phyloP scores from a whole-genome alignment of 2,113 vertebrate species.

The Muntiacus reevesi region DNA sequence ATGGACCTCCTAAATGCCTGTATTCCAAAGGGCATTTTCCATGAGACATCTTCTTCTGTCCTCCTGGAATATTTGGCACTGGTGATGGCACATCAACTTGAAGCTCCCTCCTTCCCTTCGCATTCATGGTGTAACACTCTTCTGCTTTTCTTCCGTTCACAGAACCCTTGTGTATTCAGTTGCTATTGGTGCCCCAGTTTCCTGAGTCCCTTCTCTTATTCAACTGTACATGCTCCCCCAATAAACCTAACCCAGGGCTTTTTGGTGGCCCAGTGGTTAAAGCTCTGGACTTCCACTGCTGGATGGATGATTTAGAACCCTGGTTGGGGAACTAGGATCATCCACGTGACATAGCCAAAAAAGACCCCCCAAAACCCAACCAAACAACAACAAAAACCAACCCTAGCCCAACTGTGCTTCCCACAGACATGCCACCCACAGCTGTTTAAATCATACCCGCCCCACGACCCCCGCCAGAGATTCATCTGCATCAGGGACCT shows the following conservation, averaged over 20 bases:
- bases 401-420: too few relatives aligned
- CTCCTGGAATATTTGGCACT: background rate
- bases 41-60: background rate
- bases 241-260: background rate
- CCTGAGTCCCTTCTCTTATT: background rate
- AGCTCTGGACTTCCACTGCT: background rate
- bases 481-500: background rate
- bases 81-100: accelerated
- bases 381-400: background rate
- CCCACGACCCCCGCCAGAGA: accelerated
- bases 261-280: background rate
- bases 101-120: background rate
- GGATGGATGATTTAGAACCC: background rate
- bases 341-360: background rate
- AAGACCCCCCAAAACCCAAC: background rate
- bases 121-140: accelerated
- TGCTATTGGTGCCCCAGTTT: background rate
- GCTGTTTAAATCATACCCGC: accelerated
- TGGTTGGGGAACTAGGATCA: background rate
- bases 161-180: background rate
- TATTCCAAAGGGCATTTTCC: background rate
- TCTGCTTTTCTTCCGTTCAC: background rate
- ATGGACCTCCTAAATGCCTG: background rate
- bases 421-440: background rate
- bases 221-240: background rate